Evolutionary conservation across 2,888 invertebrate genomes (phyloP).

Genomic region (Panorpa germanica): DNA sequence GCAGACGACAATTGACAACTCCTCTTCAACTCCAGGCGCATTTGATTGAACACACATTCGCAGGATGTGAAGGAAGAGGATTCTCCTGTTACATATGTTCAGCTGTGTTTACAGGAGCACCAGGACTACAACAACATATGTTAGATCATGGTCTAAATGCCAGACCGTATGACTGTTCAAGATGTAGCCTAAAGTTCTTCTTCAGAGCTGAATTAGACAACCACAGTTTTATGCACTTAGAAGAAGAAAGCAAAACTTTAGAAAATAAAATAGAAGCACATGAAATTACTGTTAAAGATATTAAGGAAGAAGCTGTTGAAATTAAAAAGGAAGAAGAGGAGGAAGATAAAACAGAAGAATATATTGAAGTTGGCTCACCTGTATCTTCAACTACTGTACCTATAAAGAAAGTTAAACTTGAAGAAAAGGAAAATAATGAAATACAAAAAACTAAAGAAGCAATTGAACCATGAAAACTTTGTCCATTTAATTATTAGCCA

Average conservation of each 20-base stretch:
- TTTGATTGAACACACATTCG: slow-evolving; percentile 83
- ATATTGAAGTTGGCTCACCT: slow-evolving; percentile 4
- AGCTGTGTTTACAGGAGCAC: slow-evolving; percentile 67
- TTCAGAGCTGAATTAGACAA: slow-evolving; percentile 84
- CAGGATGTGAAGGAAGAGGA: slow-evolving; percentile 53
- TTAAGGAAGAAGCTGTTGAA: neutral
- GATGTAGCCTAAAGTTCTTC: slow-evolving; percentile 73
- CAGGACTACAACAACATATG: slow-evolving; percentile 66
- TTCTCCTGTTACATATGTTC: slow-evolving; percentile 81
- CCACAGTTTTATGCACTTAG: slow-evolving; percentile 44
- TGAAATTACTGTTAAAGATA: slow-evolving; percentile 2
- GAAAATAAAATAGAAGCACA: neutral
- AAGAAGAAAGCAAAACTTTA: slow-evolving; percentile 20
- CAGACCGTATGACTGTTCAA: slow-evolving; percentile 68
- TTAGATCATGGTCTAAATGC: slow-evolving; percentile 62
- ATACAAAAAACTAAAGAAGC: no score
- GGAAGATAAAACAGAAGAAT: slow-evolving; percentile 10
- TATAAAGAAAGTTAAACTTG: slow-evolving; percentile 15
- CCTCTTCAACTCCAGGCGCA: slow-evolving; percentile 72
- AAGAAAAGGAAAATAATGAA: slow-evolving; percentile 25
- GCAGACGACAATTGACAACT: slow-evolving; percentile 56
- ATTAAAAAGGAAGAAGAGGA: slow-evolving; percentile 1
- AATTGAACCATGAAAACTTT: no score
- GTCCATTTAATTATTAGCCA: no score
- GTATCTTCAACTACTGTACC: no score